These are phyloP conservation scores for Ctenopoma multispine DNA, from an alignment of 2,797 vertebrate species.

Conservation along the genomic window DNA sequence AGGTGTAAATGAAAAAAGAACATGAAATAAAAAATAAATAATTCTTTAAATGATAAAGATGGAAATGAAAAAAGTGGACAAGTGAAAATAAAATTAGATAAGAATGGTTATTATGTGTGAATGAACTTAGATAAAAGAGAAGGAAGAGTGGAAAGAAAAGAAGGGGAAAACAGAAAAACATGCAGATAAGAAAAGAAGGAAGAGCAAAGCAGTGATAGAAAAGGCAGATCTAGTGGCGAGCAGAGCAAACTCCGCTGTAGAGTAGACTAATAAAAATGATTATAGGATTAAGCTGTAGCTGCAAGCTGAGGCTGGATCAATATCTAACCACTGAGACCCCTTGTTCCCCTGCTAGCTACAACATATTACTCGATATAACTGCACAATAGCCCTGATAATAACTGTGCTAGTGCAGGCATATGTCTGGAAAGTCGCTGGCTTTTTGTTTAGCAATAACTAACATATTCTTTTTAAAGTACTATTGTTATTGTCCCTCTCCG, in stretches of 20 bases:
- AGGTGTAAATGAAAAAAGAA: no score
- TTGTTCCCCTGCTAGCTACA: slow-evolving; percentile 15
- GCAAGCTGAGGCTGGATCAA: slow-evolving; percentile 63
- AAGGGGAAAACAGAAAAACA: background rate
- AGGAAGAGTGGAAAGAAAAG: background rate
- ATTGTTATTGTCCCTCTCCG: background rate
- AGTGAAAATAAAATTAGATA: background rate
- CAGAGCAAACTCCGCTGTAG: slow-evolving; percentile 16
- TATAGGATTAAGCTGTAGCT: slow-evolving; percentile 56
- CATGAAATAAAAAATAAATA: no score
- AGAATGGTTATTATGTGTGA: no score
- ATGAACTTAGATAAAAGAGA: background rate
- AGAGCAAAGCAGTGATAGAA: background rate
- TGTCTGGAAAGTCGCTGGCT: background rate
- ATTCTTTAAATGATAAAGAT: background rate
- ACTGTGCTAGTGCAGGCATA: background rate
- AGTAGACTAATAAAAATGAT: slow-evolving; percentile 71
- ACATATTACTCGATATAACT: slow-evolving; percentile 28
- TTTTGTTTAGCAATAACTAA: background rate
- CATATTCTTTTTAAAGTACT: background rate
- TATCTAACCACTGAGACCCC: slow-evolving; percentile 43
- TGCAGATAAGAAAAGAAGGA: background rate
- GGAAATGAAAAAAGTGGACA: background rate
- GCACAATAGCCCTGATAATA: slow-evolving; percentile 3
- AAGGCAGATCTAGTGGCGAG: background rate